These are phyloP conservation scores for Drosophila burlai DNA, from an alignment of 1,140 invertebrate species.

Conservation along the genomic window DNA sequence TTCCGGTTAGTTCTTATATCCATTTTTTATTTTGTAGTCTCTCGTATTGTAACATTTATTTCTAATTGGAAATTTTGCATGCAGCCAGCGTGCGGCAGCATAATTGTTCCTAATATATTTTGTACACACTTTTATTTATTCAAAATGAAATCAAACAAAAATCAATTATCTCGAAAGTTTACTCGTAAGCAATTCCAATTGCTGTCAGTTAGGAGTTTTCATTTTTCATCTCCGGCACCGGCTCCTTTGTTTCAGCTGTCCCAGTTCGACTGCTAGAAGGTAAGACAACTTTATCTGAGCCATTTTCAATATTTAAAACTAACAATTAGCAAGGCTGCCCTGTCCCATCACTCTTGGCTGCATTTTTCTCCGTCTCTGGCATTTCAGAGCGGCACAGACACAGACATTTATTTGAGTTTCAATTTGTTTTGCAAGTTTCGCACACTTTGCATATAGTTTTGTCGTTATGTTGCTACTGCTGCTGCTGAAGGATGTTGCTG, in stretches of 20 bases:
- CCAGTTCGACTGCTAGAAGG: constrained; percentile 19
- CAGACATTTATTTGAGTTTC: constrained; percentile 74
- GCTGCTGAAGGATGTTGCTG: constrained; percentile 15
- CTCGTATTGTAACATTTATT: neutral
- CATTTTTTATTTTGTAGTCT: neutral
- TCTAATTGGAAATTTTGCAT: constrained; percentile 9
- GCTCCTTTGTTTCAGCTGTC: constrained; percentile 6
- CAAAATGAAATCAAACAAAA: constrained; percentile 43
- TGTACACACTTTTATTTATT: constrained; percentile 24
- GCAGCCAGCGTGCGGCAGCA: constrained; percentile 5
- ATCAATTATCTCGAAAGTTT: constrained; percentile 39
- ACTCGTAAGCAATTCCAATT: constrained; percentile 14
- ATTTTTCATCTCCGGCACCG: constrained; percentile 24
- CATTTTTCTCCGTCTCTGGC: constrained; percentile 44
- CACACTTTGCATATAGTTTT: constrained; percentile 60
- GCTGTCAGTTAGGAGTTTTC: constrained; percentile 19
- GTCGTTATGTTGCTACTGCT: constrained; percentile 28
- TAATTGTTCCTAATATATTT: constrained; percentile 26
- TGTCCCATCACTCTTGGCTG: constrained; percentile 10
- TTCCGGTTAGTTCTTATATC: neutral
- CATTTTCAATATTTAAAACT: constrained; percentile 65
- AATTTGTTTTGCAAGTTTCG: constrained; percentile 65
- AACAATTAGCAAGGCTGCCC: constrained; percentile 51
- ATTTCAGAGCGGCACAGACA: constrained; percentile 42
- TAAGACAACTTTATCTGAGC: constrained; percentile 48